phyloP scores from a whole-genome alignment of 1,140 invertebrate species.

The Drosophila miranda region DNA sequence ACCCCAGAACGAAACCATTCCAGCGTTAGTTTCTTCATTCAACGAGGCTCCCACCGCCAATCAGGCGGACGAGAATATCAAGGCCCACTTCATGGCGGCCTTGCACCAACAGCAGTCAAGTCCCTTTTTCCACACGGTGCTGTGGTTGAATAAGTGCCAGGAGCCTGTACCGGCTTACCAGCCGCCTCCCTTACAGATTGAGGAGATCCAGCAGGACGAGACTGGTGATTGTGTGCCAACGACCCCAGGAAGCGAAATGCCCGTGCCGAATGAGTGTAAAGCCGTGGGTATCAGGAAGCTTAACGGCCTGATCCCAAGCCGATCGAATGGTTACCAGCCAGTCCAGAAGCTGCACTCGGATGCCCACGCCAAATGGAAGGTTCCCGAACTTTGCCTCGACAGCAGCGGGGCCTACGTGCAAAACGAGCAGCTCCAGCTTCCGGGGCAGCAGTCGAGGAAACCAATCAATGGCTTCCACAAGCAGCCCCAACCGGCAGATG shows the following conservation, averaged over 20 bases:
- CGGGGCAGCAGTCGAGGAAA: neutral
- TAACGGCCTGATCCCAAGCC: neutral
- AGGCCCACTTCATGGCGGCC: constrained; percentile 39
- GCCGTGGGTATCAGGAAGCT: neutral
- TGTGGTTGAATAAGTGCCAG: constrained; percentile 20
- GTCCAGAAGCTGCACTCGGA: neutral
- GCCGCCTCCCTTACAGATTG: constrained; percentile 7
- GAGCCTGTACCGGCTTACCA: neutral
- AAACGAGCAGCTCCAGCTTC: constrained; percentile 16
- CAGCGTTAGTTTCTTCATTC: constrained; percentile 15
- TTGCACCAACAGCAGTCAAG: constrained; percentile 26
- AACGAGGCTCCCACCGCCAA: constrained; percentile 1
- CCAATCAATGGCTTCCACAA: constrained; percentile 10
- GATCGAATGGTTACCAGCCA: neutral
- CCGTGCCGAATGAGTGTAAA: too few species aligned
- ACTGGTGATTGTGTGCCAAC: constrained; percentile 8
- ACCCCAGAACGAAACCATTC: neutral
- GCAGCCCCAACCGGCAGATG: too few species aligned
- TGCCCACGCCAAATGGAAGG: neutral
- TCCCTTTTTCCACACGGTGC: constrained; percentile 27
- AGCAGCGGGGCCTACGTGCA: constrained; percentile 34
- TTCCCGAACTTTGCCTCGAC: constrained; percentile 35
- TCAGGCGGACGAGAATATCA: constrained; percentile 1
- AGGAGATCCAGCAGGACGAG: constrained; percentile 9
- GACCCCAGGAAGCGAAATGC: neutral